phyloP scores from a whole-genome alignment of 2,113 vertebrate species.

The Ictalurus punctatus region DNA sequence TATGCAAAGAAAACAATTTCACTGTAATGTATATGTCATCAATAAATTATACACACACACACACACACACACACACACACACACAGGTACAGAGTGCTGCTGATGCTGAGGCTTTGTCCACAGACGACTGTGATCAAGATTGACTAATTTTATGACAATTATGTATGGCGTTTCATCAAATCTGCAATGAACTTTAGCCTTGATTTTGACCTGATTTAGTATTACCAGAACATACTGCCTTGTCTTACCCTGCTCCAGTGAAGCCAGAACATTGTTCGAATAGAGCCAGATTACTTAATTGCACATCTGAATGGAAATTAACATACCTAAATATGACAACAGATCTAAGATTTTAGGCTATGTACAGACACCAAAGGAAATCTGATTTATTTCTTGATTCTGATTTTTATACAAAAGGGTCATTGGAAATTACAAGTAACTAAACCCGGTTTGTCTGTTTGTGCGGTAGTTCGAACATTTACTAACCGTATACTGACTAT shows the following conservation, averaged over 20 bases:
- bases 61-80: not conserved
- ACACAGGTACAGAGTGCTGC: not conserved
- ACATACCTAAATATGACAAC: not conserved
- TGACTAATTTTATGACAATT: not conserved
- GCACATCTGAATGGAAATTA: not conserved
- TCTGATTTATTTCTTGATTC: not conserved
- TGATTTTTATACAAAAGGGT: too few species aligned
- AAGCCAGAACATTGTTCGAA: not conserved
- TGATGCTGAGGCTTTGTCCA: not conserved
- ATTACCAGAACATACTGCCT: not conserved
- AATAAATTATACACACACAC: too few species aligned
- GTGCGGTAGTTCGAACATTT: not conserved
- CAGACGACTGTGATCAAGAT: not conserved
- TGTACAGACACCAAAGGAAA: not conserved
- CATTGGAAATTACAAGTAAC: not conserved
- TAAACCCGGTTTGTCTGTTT: not conserved
- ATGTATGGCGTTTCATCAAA: not conserved
- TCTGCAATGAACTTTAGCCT: not conserved
- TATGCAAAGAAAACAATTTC: too few species aligned
- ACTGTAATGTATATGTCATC: too few species aligned
- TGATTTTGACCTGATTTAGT: not conserved
- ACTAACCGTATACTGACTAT: not conserved
- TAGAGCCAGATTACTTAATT: not conserved
- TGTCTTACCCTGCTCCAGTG: not conserved
- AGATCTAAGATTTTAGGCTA: not conserved